Evolutionary conservation across 2,888 invertebrate species (phyloP), one percentile per base, ranked within the genome.

Genomic region (Coleophora flavipennella): DNA sequence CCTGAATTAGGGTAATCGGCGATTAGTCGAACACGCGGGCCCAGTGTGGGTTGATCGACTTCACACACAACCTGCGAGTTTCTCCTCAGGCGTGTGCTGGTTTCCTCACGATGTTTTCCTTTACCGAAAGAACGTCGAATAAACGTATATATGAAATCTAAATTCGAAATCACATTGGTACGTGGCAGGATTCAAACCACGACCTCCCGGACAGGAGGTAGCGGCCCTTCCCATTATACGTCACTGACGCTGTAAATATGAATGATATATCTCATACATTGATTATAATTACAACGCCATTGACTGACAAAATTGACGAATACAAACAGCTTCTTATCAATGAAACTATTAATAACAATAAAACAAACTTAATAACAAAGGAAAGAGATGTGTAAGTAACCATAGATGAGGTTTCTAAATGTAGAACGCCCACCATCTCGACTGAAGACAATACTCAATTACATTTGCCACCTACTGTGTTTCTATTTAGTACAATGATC

Each of bases 401-500:
- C 51, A 53, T 46, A 52, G 41, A 43, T 40, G 42, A 37, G 37
- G 40, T 42, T 40, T 41, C 43, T 41, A 40, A 54, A 50, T 57
- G 51, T 51, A 42, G 43, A 46, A 55, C 76, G 55, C 77, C 75
- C 57, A 78, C 76, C 51, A 29, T 31, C 53, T 41, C 52, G 51
- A 38, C 39, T 46, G 46, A 57, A 72, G 65, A 81, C 79, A 81
- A 80, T 80, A 65, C 71, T 65, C 74, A 65, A 80, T 79, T 75
- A 71, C 60, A 50, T 50, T 46, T 59, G 63, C 70, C 73, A 69
- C 76, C 73, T 73, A 77, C 74, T 67, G 67, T 50, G 63, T 47
- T 51, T 51, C 45, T 50, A 49, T 42, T 50, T 45, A 38, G 38
- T 47, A 44, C 39, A 55, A 52, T 45, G 49, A 51, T 50, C 50